These are phyloP conservation scores for Ormyrus thymus DNA, from an alignment of 2,888 invertebrate genomes.

Conservation along the genomic window DNA sequence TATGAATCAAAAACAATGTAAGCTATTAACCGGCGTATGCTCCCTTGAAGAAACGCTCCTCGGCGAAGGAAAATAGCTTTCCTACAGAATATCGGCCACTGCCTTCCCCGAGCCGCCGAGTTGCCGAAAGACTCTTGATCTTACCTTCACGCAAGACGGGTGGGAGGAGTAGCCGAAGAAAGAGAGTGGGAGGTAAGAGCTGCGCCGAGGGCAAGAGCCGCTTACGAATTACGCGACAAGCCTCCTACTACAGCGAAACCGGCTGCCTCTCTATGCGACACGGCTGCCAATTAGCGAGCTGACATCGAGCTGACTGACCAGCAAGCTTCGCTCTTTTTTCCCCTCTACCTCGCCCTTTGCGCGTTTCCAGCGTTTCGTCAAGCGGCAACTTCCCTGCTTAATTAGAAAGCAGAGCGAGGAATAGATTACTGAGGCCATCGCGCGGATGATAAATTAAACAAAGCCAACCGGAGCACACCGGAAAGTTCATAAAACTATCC, in stretches of 20 bases:
- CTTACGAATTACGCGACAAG: conserved; percentile 74
- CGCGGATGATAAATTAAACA: too few relatives aligned
- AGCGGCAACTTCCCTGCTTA: background rate
- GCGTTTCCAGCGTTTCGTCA: conserved; percentile 2
- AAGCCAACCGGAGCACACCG: too few relatives aligned
- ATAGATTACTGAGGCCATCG: too few relatives aligned
- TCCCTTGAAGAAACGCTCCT: too few relatives aligned
- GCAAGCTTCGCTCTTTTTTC: conserved; percentile 50
- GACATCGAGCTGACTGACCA: conserved; percentile 73
- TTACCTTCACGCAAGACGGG: background rate
- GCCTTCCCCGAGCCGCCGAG: too few relatives aligned
- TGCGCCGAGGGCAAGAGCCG: conserved; percentile 64
- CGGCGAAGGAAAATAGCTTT: too few relatives aligned
- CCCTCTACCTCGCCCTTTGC: conserved; percentile 29
- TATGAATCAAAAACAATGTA: too few relatives aligned
- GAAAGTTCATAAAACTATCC: too few relatives aligned
- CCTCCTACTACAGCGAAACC: conserved; percentile 68
- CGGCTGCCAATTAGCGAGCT: conserved; percentile 74
- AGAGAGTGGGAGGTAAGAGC: conserved; percentile 5
- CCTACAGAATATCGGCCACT: too few relatives aligned
- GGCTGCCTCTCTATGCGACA: conserved; percentile 70
- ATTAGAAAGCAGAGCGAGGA: too few relatives aligned
- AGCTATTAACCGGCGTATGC: too few relatives aligned
- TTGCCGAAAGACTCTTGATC: too few relatives aligned
- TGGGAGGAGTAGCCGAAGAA: background rate